Base-by-base conservation (phyloP, 2,113 vertebrate genomes). In the Cryptotis parvus region DNA sequence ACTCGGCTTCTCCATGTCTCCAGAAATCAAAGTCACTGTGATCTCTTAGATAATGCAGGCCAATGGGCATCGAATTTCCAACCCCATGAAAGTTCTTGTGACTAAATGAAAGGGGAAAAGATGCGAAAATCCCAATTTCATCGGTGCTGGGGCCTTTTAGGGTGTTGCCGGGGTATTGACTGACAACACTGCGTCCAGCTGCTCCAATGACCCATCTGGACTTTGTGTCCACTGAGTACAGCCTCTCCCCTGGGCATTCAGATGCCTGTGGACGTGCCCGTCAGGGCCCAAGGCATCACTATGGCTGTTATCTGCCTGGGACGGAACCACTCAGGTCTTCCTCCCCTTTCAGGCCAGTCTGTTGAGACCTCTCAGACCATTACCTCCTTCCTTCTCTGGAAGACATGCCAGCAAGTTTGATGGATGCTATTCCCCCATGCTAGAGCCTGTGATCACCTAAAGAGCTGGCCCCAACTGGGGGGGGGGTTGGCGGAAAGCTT, bases 51-150 rank as follows among this genome's bases (percentile, higher is more conserved):
- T 84, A 49, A 74, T 35, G 33, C 4, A 41, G 27, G 26, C 43
- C 83, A 43, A 69, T 84, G 16, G 33, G 49, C 65, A 80, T 2
- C 66, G 27, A 68, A 66, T 55, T 89, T 91, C 69, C 83, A 91
- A 87, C 65, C 78, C 77, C 65, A 70, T 80, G 24, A 61, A 90
- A 81, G 55, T 55, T 39, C 91, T 95, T n/a, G 74, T 92, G 70
- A 77, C 45, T 49, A 9, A 10, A 49, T 49, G 45, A 49, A 49
- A 49, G 45, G 9, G 45, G 16, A 89, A 87, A 80, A 39, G n/a
- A 93, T 18, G 70, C 20, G 31, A 87, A 41, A 65, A 76, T 68
- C 22, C 43, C 52, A 58, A 45, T 29, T 55, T 45, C 39, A 75
- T 92, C 52, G 63, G 79, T 6, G 49, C 24, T 6, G 35, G 22